Base-by-base conservation (phyloP, 2,113 vertebrate species). In the Pristiophorus japonicus region DNA sequence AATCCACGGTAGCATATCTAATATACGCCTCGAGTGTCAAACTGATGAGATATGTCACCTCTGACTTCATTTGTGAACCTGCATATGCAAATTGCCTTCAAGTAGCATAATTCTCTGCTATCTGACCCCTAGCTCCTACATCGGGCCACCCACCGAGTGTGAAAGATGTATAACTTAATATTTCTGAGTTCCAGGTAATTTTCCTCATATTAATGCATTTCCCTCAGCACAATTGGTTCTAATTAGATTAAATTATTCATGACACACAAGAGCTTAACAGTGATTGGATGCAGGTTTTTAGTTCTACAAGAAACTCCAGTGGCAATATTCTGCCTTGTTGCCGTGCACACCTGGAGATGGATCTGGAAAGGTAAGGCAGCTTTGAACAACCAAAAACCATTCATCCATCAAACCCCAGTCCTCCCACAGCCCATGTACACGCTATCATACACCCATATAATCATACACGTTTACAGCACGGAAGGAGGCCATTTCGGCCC, bases 31-130 rank as follows among this genome's bases (percentile, higher is more conserved):
- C 55, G 63, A 30, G 88, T 63, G 34, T 91, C 88, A 63, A 91
- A 63, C 20, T 63, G 34, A 63, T 91, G 38, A 91, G 88, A 63
- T 34, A 63, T 91, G 59, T n/a, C 16, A n/a, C 38, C 18, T 91
- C 34, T 62, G 62, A 62, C 88, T 91, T 63, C 34, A 91, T 63
- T 63, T 91, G 88, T 91, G 62, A 91, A 63, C 88, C 88, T 91
- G 88, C 88, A 63, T 91, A 16, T 91, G 88, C n/a, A 91, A 59
- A 91, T 63, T 63, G 5, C 59, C 16, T 45, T 62, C 88, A 91
- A 91, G 63, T 91, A 91, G 16, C 88, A 63, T 63, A 91, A 91
- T 38, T 63, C 55, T 38, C 18, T 63, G 34, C 59, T 16, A 38
- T 20, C 20, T 91, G 88, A 63, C 34, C 88, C 88, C 88, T 91